Evolutionary conservation across 1,140 invertebrate genomes (phyloP), one percentile per base, ranked within the genome.

Genomic region (Callitettix versicolor): DNA sequence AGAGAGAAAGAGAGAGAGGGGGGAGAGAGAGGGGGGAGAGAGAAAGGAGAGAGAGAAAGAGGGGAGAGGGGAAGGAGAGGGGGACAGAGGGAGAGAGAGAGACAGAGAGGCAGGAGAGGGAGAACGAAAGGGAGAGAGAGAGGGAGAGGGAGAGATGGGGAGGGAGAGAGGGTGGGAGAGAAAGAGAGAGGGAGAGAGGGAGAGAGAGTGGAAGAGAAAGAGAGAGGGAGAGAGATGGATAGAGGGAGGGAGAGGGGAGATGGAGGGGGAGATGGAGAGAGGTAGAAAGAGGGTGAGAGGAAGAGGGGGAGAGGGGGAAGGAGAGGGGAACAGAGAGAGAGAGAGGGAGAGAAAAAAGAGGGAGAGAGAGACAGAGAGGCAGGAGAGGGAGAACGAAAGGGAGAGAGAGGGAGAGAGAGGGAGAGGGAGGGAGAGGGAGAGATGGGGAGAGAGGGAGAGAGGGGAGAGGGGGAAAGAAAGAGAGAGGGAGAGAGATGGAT

Each of bases 341-440:
- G n/a, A 26, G 48, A 50, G 48, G 7, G 48, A 33, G 49, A 51
- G 49, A 15, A 30, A 18, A 30, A 36, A 21, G 46, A 48, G 17
- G 22, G 46, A 48, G 20, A 48, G 46, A 24, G 46, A 21, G 20
- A 48, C n/a, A 21, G 46, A 48, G 26, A 14, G 26, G 20, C 6
- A 4, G 9, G 46, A 17, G 46, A 24, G 46, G 34, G 34, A n/a
- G n/a, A n/a, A 36, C 7, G n/a, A n/a, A 36, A n/a, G 34, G n/a
- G 34, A 36, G 34, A 36, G 34, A 36, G 34, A 36, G 34, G n/a
- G 14, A 44, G 42, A 44, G 42, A 15, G 15, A 11, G n/a, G 34
- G 46, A 48, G 34, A 36, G 34, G 34, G 34, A 36, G 34, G n/a
- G 34, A 36, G 34, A 36, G 34, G n/a, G n/a, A n/a, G n/a, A n/a